These are phyloP conservation scores for Volucella bombylans DNA, from an alignment of 2,888 invertebrate species.

Conservation along the genomic window DNA sequence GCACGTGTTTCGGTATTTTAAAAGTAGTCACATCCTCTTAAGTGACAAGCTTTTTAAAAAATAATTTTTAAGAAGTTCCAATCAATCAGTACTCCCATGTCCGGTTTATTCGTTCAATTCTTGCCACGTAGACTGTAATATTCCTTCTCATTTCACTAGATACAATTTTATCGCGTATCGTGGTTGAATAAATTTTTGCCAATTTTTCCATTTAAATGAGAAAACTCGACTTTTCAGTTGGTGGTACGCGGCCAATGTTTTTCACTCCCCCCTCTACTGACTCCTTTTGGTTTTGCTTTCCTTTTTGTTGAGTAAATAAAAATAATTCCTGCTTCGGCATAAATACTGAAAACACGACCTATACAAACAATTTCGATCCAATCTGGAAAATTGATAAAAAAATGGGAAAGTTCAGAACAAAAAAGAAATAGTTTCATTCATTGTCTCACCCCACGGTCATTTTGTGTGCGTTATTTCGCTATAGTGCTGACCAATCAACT, in stretches of 20 bases:
- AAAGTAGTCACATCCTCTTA: no score
- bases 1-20: no score
- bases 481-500: conserved; percentile 22
- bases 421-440: not conserved
- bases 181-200: conserved; percentile 47
- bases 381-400: conserved; percentile 61
- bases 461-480: conserved; percentile 9
- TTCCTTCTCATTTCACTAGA: not conserved
- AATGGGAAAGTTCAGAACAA: conserved; percentile 11
- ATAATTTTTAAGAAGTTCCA: not conserved
- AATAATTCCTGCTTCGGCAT: conserved; percentile 8
- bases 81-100: not conserved
- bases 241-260: conserved; percentile 18
- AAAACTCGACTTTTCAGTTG: conserved; percentile 29
- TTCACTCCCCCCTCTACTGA: conserved; percentile 7
- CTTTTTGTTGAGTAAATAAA: conserved; percentile 24
- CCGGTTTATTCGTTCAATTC: not conserved
- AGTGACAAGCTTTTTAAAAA: not conserved
- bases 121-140: conserved; percentile 13
- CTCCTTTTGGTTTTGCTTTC: conserved; percentile 23
- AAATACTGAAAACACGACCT: conserved; percentile 30
- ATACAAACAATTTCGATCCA: conserved; percentile 56
- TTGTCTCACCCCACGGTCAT: conserved; percentile 1
- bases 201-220: conserved; percentile 59
- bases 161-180: conserved; percentile 45